Evolutionary conservation across 1,140 invertebrate genomes (phyloP), one percentile per base, ranked within the genome.

Genomic region (Pogonomyrmex barbatus): DNA sequence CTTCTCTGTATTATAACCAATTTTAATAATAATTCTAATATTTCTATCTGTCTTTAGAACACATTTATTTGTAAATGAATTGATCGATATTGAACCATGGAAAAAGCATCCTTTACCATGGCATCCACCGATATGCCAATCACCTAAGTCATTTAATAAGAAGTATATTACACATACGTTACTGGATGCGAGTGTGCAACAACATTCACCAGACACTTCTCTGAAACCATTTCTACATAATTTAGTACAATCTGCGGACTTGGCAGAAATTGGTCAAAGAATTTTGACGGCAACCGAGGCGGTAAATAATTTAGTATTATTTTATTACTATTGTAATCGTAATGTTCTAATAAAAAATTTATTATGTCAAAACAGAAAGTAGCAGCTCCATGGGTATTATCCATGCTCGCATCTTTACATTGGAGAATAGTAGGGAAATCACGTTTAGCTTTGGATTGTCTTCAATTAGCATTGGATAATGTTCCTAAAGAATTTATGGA

Each of bases 201-300:
- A 73, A 33, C 94, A 50, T 86, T 86, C 84, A 9, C 86, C 92
- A 17, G 93, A 93, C 45, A 58, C 67, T 33, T 90, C 87, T 73
- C 62, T 94, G 1, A 81, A 85, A n/a, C 63, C 87, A 30, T 75
- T 87, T 71, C 79, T 94, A 88, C 70, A 62, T 68, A 76, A 54
- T 83, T 85, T 93, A 60, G 91, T 91, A 4, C 90, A 93, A 75
- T 92, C 94, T 68, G 94, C 95, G 85, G 96, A 96, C 47, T 96
- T 97, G 83, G 96, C 96, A 12, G 97, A 97, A 94, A 96, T 98
- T 75, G 97, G 97, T 5, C 97, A 97, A 91, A 95, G 97, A 79
- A 97, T 98, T 88, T 85, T 77, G 24, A 85, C 65, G 8, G 83
- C 76, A 75, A 78, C 58, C 39, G 2, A 86, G 33, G 17, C 52